Evolutionary conservation across 1,140 invertebrate genomes (phyloP).

Genomic region (Hetaerina americana): DNA sequence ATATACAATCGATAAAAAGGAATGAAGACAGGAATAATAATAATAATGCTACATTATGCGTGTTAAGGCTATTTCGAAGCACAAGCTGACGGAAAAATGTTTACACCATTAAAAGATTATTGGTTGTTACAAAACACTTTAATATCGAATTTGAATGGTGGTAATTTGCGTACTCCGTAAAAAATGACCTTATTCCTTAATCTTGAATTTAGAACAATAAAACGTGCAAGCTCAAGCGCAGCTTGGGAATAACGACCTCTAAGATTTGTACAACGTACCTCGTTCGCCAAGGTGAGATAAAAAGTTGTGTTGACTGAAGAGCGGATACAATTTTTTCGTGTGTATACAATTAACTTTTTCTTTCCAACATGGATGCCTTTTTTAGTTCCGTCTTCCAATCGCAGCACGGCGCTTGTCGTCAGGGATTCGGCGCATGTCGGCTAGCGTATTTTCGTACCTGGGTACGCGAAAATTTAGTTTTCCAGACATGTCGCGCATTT

Average conservation of each 20-base stretch:
- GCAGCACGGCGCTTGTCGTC: background rate
- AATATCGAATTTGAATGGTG: background rate
- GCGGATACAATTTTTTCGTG: background rate
- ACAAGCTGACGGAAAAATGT: background rate
- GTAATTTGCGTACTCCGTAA: background rate
- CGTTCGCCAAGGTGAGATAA: background rate
- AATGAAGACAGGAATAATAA: background rate
- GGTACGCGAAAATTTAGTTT: background rate
- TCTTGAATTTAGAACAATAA: background rate
- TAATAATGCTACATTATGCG: background rate
- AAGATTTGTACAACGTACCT: background rate
- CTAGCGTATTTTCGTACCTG: background rate
- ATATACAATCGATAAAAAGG: background rate
- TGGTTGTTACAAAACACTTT: background rate
- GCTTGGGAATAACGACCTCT: background rate
- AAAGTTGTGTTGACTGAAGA: background rate
- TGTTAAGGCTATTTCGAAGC: background rate
- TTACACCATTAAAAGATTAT: background rate
- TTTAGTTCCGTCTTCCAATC: background rate
- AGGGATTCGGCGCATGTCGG: background rate
- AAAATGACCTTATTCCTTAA: background rate
- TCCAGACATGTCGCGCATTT: background rate
- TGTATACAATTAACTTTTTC: conserved; percentile 1
- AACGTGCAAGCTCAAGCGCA: background rate
- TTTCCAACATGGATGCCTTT: background rate